Conservation (phyloP, 2,888 invertebrate genomes). For the Escarpia spicata region DNA sequence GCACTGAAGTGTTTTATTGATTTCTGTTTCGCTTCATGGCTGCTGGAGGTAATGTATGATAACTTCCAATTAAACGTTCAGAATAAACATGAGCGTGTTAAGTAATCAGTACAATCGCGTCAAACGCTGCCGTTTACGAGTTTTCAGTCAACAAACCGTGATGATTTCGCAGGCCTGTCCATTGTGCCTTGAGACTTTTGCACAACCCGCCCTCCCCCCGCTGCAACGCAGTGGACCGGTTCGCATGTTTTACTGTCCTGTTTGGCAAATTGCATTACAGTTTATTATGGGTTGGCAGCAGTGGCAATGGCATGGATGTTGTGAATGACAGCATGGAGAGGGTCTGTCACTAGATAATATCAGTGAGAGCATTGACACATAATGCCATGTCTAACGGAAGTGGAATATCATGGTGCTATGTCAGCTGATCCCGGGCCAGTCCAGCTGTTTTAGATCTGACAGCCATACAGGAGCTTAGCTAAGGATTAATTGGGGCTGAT, state of each 20-base stretch:
- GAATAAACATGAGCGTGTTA: background rate
- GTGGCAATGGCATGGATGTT: background rate
- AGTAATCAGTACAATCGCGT: background rate
- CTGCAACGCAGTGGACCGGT: background rate
- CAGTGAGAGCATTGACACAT: slow-evolving; percentile 10
- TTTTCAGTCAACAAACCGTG: background rate
- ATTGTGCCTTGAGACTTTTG: background rate
- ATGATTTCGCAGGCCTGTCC: background rate
- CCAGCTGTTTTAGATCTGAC: slow-evolving; percentile 16
- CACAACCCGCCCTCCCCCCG: background rate
- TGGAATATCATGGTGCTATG: background rate
- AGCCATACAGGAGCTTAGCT: background rate
- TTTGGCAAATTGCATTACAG: slow-evolving; percentile 7
- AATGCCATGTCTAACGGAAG: background rate
- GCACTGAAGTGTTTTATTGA: background rate
- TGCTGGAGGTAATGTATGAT: background rate
- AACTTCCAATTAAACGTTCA: background rate
- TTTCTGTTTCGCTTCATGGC: background rate
- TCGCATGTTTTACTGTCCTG: background rate
- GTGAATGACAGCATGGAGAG: background rate
- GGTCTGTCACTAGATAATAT: slow-evolving; percentile 3
- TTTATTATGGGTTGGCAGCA: background rate
- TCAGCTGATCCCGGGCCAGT: background rate
- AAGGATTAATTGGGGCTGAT: background rate
- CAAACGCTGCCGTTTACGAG: background rate